Evolutionary conservation across 2,888 invertebrate genomes (phyloP).

Genomic region (Papilio protenor): DNA sequence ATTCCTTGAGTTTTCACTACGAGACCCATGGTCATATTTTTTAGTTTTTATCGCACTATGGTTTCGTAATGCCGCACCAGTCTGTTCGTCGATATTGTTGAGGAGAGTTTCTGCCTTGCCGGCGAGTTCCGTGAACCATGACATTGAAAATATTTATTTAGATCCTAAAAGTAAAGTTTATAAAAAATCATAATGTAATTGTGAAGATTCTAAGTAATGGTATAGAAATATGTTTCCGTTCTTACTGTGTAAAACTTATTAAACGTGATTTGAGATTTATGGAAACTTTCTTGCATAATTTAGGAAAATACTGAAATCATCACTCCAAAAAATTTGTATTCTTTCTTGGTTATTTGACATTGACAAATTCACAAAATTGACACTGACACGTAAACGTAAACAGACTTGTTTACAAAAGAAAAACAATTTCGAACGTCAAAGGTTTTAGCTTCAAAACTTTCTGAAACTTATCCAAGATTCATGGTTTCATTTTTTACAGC

Average conservation of each 20-base stretch:
- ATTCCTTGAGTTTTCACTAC: constrained; percentile 54
- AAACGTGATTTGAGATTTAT: constrained; percentile 20
- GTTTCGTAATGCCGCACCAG: constrained; percentile 86
- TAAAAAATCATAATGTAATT: constrained; percentile 28
- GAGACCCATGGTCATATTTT: constrained; percentile 55
- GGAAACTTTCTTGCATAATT: constrained; percentile 36
- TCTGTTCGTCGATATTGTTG: constrained; percentile 90
- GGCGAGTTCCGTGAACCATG: constrained; percentile 90
- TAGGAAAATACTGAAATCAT: constrained; percentile 39
- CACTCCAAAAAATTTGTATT: constrained; percentile 37
- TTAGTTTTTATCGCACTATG: constrained; percentile 61
- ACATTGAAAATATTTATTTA: constrained; percentile 77
- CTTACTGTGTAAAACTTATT: constrained; percentile 24
- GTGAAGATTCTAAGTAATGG: not conserved
- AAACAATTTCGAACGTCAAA: not conserved
- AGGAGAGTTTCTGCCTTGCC: constrained; percentile 90
- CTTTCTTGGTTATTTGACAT: constrained; percentile 38
- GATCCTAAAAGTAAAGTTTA: constrained; percentile 51
- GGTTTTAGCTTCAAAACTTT: not conserved
- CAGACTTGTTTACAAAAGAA: constrained; percentile 10
- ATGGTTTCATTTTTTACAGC: not conserved
- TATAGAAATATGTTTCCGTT: not conserved
- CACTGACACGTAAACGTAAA: constrained; percentile 46
- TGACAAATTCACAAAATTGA: constrained; percentile 40
- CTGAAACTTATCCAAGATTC: not conserved